Evolutionary conservation across 2,888 invertebrate genomes (phyloP).

Genomic region (Antitype chi): DNA sequence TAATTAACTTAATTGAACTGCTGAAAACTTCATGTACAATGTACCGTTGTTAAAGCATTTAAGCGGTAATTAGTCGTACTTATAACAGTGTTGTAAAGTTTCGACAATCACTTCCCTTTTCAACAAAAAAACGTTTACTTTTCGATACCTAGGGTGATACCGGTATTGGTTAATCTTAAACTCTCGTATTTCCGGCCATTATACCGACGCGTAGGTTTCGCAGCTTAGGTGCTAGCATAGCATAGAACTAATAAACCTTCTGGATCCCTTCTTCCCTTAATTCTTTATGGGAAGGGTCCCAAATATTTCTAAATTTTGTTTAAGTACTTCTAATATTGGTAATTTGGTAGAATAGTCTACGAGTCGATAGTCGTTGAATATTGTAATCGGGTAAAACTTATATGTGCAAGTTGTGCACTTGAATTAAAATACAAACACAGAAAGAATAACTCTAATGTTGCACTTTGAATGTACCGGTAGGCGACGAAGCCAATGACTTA

Average conservation of each 20-base stretch:
- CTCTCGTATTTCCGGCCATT: constrained; percentile 9
- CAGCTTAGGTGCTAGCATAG: no score
- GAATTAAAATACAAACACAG: constrained; percentile 8
- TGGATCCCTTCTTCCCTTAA: no score
- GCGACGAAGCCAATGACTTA: constrained; percentile 50
- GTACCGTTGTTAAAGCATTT: constrained; percentile 18
- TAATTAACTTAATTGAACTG: constrained; percentile 19
- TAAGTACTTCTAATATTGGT: not conserved
- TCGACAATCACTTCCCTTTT: constrained; percentile 55
- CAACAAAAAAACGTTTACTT: constrained; percentile 11
- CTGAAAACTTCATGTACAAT: constrained; percentile 13
- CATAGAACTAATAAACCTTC: not conserved
- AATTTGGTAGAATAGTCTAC: not conserved
- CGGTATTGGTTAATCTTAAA: constrained; percentile 13
- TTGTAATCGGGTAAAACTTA: not conserved
- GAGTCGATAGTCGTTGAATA: not conserved
- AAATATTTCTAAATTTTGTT: not conserved
- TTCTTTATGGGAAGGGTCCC: not conserved
- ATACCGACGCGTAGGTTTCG: not conserved
- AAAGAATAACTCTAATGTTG: constrained; percentile 24
- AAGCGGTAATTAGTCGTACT: constrained; percentile 19
- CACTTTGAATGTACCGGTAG: constrained; percentile 33
- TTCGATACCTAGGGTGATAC: constrained; percentile 12
- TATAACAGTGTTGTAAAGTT: constrained; percentile 36
- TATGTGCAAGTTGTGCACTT: constrained; percentile 3